Percentiles rank a stretch among this genome's conserved stretches.
Conservation (phyloP, 2,113 vertebrate genomes). For the Centropus bengalensis region DNA sequence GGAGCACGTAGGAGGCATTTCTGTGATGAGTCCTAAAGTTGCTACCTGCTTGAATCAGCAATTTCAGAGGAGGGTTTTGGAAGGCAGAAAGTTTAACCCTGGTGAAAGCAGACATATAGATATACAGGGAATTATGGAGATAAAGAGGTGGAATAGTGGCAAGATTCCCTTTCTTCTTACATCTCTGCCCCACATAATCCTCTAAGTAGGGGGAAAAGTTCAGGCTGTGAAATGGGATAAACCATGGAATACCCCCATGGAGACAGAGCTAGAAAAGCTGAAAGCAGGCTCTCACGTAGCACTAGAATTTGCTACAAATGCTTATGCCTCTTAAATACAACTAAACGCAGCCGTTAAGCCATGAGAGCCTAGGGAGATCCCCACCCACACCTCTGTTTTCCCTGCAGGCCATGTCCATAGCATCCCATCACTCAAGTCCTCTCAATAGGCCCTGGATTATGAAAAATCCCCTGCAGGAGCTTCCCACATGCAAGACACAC, state of each 20-base stretch:
- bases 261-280: not conserved
- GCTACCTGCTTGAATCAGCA: slow-evolving; percentile 66
- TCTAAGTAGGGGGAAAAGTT: slow-evolving; percentile 21
- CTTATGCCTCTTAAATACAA: not conserved
- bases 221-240: slow-evolving; percentile 48
- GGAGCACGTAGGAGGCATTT: slow-evolving; percentile 27
- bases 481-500: slow-evolving; percentile 57
- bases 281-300: not conserved
- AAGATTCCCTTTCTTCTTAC: slow-evolving; percentile 8
- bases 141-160: not conserved
- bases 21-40: slow-evolving; percentile 46
- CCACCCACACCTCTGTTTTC: slow-evolving; percentile 9
- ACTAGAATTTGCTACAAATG: not conserved
- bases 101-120: not conserved
- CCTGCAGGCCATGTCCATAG: slow-evolving; percentile 40
- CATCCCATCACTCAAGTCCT: slow-evolving; percentile 40
- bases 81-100: slow-evolving; percentile 12
- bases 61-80: slow-evolving; percentile 28
- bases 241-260: not conserved
- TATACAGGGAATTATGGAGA: not conserved
- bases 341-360: not conserved
- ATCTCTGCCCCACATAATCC: slow-evolving; percentile 7
- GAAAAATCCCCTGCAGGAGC: slow-evolving; percentile 59
- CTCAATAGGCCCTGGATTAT: slow-evolving; percentile 39
- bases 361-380: not conserved